These are phyloP conservation scores for Triplophysa tibetana DNA, from an alignment of 2,113 vertebrate genomes.

Conservation along the genomic window DNA sequence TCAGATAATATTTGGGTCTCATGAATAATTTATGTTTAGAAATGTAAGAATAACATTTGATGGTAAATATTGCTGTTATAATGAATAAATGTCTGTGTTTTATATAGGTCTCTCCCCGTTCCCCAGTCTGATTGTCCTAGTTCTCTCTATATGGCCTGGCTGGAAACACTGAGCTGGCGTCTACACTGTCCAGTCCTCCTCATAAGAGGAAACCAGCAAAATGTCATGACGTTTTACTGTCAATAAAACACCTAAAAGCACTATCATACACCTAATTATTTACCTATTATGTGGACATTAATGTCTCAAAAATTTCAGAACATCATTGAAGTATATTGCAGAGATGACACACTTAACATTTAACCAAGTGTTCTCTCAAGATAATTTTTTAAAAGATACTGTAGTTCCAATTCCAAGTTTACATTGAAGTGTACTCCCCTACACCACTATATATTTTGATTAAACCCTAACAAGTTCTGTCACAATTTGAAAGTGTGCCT, in stretches of 20 bases:
- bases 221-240: slow-evolving; percentile 73
- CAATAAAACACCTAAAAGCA: slow-evolving; percentile 56
- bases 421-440: too few species aligned
- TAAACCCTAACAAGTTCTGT: too few species aligned
- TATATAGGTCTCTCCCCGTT: slow-evolving; percentile 70
- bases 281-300: not conserved
- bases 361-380: too few species aligned
- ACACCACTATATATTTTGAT: too few species aligned
- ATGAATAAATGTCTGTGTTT: slow-evolving; percentile 16
- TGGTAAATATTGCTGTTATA: not conserved
- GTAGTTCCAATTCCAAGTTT: too few species aligned
- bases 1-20: not conserved
- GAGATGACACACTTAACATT: too few species aligned
- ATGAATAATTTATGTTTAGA: not conserved
- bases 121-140: slow-evolving; percentile 67
- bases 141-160: slow-evolving; percentile 74
- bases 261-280: not conserved
- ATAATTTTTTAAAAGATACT: too few species aligned
- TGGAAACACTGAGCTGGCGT: slow-evolving; percentile 69
- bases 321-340: not conserved
- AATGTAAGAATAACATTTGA: not conserved
- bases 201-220: slow-evolving; percentile 76
- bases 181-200: slow-evolving; percentile 67
- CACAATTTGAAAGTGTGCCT: too few species aligned
- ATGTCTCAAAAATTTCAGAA: not conserved